phyloP scores from a whole-genome alignment of 2,888 invertebrate genomes.

The Brachyptera risi region DNA sequence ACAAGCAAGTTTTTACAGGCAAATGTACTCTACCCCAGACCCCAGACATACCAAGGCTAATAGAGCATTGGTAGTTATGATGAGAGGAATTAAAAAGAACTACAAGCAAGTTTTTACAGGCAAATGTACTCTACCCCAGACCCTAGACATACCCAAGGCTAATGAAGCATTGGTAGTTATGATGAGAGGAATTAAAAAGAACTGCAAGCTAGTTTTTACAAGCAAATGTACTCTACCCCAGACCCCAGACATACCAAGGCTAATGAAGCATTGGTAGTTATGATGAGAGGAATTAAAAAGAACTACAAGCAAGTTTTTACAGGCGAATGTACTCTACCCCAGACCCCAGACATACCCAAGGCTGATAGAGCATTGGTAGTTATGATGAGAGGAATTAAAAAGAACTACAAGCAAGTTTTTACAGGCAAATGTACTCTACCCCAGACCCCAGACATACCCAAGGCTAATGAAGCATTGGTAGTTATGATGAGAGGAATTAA shows the following conservation, averaged over 20 bases:
- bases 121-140: no score
- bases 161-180: slow-evolving; percentile 4
- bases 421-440: no score
- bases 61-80: slow-evolving; percentile 7
- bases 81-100: slow-evolving; percentile 17
- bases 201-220: slow-evolving; percentile 14
- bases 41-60: no score
- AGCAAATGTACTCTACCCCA: no score
- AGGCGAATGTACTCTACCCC: no score
- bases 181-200: slow-evolving; percentile 17
- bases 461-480: not conserved
- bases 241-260: no score
- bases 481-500: slow-evolving; percentile 20
- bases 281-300: slow-evolving; percentile 17
- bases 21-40: no score
- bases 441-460: no score
- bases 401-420: slow-evolving; percentile 15
- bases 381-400: slow-evolving; percentile 19
- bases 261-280: not conserved
- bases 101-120: slow-evolving; percentile 16
- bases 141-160: no score
- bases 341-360: no score
- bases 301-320: slow-evolving; percentile 17
- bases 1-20: slow-evolving; percentile 14
- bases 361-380: not conserved